These are phyloP conservation scores for Epirrhoe tristata DNA, from an alignment of 2,888 invertebrate species.

Conservation along the genomic window DNA sequence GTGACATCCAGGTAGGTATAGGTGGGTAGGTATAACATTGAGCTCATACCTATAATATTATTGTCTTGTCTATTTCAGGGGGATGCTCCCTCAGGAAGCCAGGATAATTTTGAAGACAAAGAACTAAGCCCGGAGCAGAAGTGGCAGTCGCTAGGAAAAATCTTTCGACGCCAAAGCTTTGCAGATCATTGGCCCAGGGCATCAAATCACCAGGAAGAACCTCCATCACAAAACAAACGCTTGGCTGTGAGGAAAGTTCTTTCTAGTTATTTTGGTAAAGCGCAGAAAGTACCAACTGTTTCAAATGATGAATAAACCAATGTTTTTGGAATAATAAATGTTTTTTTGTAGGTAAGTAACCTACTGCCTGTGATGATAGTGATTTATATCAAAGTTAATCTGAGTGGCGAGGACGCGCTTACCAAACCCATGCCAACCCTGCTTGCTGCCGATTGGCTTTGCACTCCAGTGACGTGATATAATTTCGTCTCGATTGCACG, in stretches of 20 bases:
- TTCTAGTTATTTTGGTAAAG: conserved; percentile 77
- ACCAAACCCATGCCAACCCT: too few relatives aligned
- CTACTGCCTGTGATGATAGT: too few relatives aligned
- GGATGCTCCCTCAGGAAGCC: conserved; percentile 69
- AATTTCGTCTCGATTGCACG: too few relatives aligned
- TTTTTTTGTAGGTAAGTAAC: conserved; percentile 11
- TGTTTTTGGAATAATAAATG: conserved; percentile 2
- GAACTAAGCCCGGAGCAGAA: conserved; percentile 75
- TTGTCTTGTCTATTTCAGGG: conserved; percentile 63
- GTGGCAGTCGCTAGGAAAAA: conserved; percentile 81
- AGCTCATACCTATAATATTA: too few relatives aligned
- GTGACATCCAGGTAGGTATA: too few relatives aligned
- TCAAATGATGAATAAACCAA: conserved; percentile 59
- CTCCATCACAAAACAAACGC: conserved; percentile 69
- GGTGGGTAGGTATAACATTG: too few relatives aligned
- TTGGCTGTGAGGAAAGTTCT: conserved; percentile 74
- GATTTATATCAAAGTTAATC: too few relatives aligned
- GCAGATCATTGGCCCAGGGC: conserved; percentile 70
- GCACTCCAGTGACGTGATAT: too few relatives aligned
- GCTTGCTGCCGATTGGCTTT: too few relatives aligned
- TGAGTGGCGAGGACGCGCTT: too few relatives aligned
- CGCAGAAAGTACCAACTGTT: conserved; percentile 57
- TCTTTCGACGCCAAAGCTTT: conserved; percentile 78
- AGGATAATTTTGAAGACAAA: conserved; percentile 70
- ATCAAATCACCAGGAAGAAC: conserved; percentile 65